phyloP scores from a whole-genome alignment of 2,888 invertebrate species.

The Zygothrica quintamaculata region DNA sequence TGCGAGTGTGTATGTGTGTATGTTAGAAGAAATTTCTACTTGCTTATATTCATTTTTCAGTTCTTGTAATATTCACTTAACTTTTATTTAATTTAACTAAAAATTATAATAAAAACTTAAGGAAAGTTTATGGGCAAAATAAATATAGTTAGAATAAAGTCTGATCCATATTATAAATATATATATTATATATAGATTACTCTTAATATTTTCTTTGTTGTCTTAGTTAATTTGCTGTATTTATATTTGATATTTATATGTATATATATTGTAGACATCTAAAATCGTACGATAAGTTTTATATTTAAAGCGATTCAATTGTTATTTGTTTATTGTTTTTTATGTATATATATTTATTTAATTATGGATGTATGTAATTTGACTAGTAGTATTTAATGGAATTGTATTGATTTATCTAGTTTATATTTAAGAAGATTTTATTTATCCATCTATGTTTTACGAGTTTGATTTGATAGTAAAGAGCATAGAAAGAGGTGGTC shows the following conservation, averaged over 20 bases:
- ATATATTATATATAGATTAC: too few species aligned
- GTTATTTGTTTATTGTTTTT: slow-evolving; percentile 24
- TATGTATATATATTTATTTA: too few species aligned
- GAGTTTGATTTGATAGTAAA: slow-evolving; percentile 44
- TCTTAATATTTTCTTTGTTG: too few species aligned
- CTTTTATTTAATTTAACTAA: slow-evolving; percentile 4
- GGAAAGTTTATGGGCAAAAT: not conserved
- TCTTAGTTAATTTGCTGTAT: not conserved
- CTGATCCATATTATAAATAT: too few species aligned
- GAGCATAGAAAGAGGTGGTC: slow-evolving; percentile 81
- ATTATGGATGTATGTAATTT: slow-evolving; percentile 64
- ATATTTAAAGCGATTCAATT: slow-evolving; percentile 54
- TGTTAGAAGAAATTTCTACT: slow-evolving; percentile 25
- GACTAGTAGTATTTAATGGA: slow-evolving; percentile 62
- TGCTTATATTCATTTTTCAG: slow-evolving; percentile 40
- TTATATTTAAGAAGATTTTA: slow-evolving; percentile 34
- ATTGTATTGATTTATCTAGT: slow-evolving; percentile 66
- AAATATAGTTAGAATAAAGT: too few species aligned
- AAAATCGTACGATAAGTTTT: slow-evolving; percentile 36
- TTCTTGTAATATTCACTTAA: slow-evolving; percentile 32
- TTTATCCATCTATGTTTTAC: slow-evolving; percentile 32
- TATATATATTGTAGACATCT: slow-evolving; percentile 35
- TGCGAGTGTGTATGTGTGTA: too few species aligned
- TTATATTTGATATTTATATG: slow-evolving; percentile 2
- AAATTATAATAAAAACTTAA: not conserved